phyloP scores from a whole-genome alignment of 2,113 vertebrate genomes.

The Gadus chalcogrammus region DNA sequence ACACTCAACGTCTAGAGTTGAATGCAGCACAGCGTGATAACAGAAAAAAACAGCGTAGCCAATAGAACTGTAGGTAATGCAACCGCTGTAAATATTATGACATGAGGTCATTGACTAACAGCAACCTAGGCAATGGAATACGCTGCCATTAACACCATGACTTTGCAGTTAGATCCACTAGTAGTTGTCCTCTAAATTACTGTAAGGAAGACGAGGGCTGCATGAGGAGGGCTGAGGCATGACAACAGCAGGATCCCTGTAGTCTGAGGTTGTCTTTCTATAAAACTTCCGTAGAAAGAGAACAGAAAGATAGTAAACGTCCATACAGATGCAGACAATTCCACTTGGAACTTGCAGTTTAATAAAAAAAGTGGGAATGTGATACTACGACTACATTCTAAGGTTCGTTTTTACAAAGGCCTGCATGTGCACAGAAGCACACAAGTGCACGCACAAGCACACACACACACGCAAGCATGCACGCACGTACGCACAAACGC shows the following conservation, averaged over 20 bases:
- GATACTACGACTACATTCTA: too few relatives aligned
- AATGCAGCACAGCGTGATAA: constrained; percentile 14
- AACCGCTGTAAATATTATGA: constrained; percentile 19
- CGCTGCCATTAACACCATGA: constrained; percentile 40
- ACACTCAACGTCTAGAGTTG: neutral
- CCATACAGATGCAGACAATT: too few relatives aligned
- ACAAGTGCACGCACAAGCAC: constrained; percentile 10
- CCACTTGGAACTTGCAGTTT: too few relatives aligned
- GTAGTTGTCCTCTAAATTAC: constrained; percentile 24
- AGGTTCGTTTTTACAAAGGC: too few relatives aligned
- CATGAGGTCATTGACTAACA: constrained; percentile 18
- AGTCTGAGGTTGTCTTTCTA: too few relatives aligned
- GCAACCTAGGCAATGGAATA: constrained; percentile 21
- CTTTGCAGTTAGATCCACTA: constrained; percentile 37
- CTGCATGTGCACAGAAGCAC: neutral
- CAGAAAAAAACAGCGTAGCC: neutral
- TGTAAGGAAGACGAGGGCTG: too few relatives aligned
- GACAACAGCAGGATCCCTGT: too few relatives aligned
- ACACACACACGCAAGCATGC: constrained; percentile 31
- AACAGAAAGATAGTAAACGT: too few relatives aligned
- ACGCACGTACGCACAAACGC: constrained; percentile 8
- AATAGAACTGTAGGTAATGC: constrained; percentile 4
- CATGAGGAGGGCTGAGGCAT: too few relatives aligned
- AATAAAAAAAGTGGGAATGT: too few relatives aligned
- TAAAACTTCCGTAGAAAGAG: too few relatives aligned